phyloP scores from a whole-genome alignment of 2,888 invertebrate species.

The Hirtodrosophila cameraria region DNA sequence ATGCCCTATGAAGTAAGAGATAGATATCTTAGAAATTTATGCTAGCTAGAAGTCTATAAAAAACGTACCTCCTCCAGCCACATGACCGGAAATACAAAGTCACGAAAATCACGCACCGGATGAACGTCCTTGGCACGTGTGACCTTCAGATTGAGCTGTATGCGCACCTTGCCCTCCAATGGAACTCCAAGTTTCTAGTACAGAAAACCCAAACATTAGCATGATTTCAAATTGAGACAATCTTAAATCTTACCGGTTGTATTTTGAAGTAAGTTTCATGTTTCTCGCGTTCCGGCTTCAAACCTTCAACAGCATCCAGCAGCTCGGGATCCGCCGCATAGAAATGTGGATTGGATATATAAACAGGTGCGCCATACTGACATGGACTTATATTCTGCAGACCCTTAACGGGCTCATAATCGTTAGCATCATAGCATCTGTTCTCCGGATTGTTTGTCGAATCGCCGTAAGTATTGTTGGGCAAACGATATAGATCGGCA shows the following conservation, averaged over 20 bases:
- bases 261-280: slow-evolving; percentile 93
- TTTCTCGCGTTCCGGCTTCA: slow-evolving; percentile 88
- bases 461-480: slow-evolving; percentile 88
- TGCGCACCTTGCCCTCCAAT: slow-evolving; percentile 91
- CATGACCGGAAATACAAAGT: slow-evolving; percentile 93
- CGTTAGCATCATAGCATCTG: slow-evolving; percentile 88
- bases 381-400: slow-evolving; percentile 94
- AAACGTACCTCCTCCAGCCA: slow-evolving; percentile 93
- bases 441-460: slow-evolving; percentile 88
- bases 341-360: slow-evolving; percentile 95
- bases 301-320: slow-evolving; percentile 88
- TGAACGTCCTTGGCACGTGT: slow-evolving; percentile 89
- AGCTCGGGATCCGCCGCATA: slow-evolving; percentile 90
- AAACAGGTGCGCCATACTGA: slow-evolving; percentile 94
- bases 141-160: slow-evolving; percentile 92
- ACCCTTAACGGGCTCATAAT: slow-evolving; percentile 89
- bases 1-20: slow-evolving; percentile 86
- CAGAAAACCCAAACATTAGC: neutral
- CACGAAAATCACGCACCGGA: slow-evolving; percentile 90
- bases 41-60: slow-evolving; percentile 66
- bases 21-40: neutral
- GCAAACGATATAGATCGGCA: slow-evolving; percentile 90
- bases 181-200: slow-evolving; percentile 94
- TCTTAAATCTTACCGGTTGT: slow-evolving; percentile 87
- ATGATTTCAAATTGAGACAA: neutral